Evolutionary conservation across 2,797 vertebrate species (phyloP).

Genomic region (Halcyon smyrnensis): DNA sequence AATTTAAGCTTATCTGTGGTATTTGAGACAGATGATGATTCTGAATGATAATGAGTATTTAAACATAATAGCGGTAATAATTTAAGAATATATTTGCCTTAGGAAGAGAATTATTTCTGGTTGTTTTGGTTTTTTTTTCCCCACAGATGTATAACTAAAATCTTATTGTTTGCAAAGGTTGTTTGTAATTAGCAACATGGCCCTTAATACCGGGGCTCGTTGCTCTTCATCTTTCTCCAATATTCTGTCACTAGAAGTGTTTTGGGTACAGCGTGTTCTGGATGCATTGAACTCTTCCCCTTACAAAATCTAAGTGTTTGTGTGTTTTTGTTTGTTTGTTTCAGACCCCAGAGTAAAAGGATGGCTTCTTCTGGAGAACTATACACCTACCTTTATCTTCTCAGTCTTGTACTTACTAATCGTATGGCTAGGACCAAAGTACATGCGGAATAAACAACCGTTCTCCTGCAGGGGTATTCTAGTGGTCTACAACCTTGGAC

Average conservation of each 20-base stretch:
- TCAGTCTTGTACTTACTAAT: slow-evolving; percentile 91
- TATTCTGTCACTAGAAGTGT: not conserved
- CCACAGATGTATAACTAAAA: not conserved
- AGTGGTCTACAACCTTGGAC: slow-evolving; percentile 92
- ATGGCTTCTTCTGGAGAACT: slow-evolving; percentile 93
- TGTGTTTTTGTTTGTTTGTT: slow-evolving; percentile 61
- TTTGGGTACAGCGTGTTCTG: not conserved
- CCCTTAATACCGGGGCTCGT: not conserved
- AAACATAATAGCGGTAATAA: not conserved
- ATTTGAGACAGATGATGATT: not conserved
- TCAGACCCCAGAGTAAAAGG: slow-evolving; percentile 92
- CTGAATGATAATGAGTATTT: not conserved
- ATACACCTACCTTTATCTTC: slow-evolving; percentile 89
- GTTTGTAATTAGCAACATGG: not conserved
- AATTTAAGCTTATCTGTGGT: not conserved
- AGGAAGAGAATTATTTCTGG: not conserved
- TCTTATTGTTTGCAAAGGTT: not conserved
- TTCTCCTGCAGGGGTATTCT: slow-evolving; percentile 88
- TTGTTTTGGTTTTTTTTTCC: not conserved
- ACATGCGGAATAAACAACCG: slow-evolving; percentile 89
- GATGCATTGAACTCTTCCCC: not conserved
- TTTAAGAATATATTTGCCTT: not conserved
- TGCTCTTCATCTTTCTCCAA: not conserved
- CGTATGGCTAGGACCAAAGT: slow-evolving; percentile 94
- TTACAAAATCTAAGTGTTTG: not conserved